A percentile compares a stretch with the other conserved stretches of the same genome.
phyloP scores from a whole-genome alignment of 2,113 vertebrate genomes.

The Probosciger aterrimus region DNA sequence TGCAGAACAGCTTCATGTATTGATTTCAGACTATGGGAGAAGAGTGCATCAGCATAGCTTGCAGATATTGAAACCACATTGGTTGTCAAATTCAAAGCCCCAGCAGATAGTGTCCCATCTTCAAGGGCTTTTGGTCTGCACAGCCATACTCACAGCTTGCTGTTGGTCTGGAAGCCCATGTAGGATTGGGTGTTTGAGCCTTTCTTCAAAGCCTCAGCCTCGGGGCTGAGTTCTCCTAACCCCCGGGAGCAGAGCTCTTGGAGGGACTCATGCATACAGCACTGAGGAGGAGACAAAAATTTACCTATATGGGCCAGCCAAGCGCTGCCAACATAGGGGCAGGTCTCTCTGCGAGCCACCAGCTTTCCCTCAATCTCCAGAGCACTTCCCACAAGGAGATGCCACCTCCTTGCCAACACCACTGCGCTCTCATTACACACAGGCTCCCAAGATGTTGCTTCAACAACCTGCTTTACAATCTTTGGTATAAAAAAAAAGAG shows the following conservation, averaged over 20 bases:
- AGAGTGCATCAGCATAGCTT: not conserved
- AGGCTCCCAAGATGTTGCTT: too few species aligned
- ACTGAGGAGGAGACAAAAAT: not conserved
- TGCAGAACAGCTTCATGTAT: not conserved
- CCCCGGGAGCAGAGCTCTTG: too few species aligned
- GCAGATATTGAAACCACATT: not conserved
- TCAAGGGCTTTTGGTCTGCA: not conserved
- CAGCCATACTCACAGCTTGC: not conserved
- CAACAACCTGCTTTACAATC: not conserved
- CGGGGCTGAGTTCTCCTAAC: not conserved
- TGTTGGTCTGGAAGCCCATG: not conserved
- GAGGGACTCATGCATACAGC: not conserved
- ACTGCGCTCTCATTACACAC: fast-evolving
- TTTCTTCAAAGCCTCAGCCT: not conserved
- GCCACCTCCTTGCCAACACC: fast-evolving
- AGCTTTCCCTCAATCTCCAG: not conserved
- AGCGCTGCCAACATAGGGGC: not conserved
- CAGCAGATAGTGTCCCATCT: not conserved
- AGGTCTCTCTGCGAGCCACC: not conserved
- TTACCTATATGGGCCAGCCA: too few species aligned
- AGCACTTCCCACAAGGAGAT: not conserved
- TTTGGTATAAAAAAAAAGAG: too few species aligned
- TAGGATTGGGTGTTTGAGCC: not conserved
- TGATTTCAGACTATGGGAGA: not conserved
- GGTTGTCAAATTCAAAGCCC: not conserved